Evolutionary conservation across 2,888 invertebrate genomes (phyloP).

Genomic region (Platycheirus rosarum): DNA sequence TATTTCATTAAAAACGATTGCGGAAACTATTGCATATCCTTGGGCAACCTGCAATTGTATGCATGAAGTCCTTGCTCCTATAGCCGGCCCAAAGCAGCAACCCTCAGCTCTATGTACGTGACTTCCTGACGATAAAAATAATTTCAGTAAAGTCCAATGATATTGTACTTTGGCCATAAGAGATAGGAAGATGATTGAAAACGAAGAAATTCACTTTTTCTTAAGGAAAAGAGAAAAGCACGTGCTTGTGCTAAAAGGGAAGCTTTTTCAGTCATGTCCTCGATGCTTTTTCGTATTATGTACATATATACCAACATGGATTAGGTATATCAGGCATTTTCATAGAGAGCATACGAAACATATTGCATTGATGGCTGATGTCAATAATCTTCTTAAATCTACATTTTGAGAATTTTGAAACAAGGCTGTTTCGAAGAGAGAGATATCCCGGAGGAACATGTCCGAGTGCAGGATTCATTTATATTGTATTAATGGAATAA

Average conservation of each 20-base stretch:
- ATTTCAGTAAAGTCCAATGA: conserved; percentile 40
- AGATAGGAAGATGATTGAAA: conserved; percentile 44
- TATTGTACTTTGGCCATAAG: conserved; percentile 29
- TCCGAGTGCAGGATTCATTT: too few relatives aligned
- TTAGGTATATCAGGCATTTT: background rate
- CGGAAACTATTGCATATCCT: conserved; percentile 20
- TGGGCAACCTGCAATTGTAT: conserved; percentile 42
- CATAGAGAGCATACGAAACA: background rate
- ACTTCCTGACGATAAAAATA: conserved; percentile 39
- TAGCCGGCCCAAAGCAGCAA: too few relatives aligned
- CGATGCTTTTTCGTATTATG: conserved; percentile 6
- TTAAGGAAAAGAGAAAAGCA: conserved; percentile 23
- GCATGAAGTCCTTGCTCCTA: too few relatives aligned
- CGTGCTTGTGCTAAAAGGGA: conserved; percentile 22
- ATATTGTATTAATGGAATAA: too few relatives aligned
- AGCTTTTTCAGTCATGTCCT: conserved; percentile 13
- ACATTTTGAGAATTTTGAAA: too few relatives aligned
- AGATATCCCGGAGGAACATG: too few relatives aligned
- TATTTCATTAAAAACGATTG: conserved; percentile 34
- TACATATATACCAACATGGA: too few relatives aligned
- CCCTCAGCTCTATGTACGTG: conserved; percentile 45
- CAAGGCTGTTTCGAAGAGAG: too few relatives aligned
- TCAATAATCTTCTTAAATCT: too few relatives aligned
- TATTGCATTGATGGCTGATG: conserved; percentile 14
- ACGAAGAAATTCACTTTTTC: conserved; percentile 43